Evolutionary conservation across 2,888 invertebrate genomes (phyloP), one percentile per base, ranked within the genome.

Genomic region (Chymomyza caudatula): DNA sequence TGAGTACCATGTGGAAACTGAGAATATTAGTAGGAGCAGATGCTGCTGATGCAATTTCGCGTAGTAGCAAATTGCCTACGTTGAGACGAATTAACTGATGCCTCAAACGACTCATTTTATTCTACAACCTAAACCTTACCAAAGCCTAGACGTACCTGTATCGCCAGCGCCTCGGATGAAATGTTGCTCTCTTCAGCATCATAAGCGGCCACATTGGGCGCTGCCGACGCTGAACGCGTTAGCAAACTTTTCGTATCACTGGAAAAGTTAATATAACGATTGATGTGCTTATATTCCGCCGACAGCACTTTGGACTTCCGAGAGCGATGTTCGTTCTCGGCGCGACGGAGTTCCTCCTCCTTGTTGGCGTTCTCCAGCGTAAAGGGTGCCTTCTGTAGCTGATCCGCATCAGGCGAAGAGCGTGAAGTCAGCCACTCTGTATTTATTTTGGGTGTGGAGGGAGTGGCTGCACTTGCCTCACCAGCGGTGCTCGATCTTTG

Each of bases 101-200:
- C n/a, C n/a, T n/a, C n/a, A n/a, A n/a, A n/a, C n/a, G n/a, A n/a
- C n/a, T n/a, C n/a, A n/a, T n/a, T n/a, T n/a, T n/a, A n/a, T n/a
- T n/a, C n/a, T n/a, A n/a, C n/a, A n/a, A n/a, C n/a, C n/a, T n/a
- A n/a, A n/a, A n/a, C n/a, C n/a, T n/a, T n/a, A n/a, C n/a, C n/a
- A n/a, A n/a, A n/a, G n/a, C n/a, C 4, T 22, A 4, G 6, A 20
- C 71, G 68, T 58, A 88, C 88, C 78, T 88, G 87, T 69, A 89
- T 86, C 58, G 88, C 85, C 71, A 88, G 76, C 37, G 89, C 89
- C 71, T 90, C 90, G 29, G 90, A 90, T 22, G 90, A 89, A 44
- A 90, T 84, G 69, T 88, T 88, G 53, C 86, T 83, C 71, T 88
- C 88, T 22, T 85, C 84, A 6, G 78, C 67, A 19, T 83, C 85